Evolutionary conservation across 2,113 vertebrate species (phyloP), one percentile per base, ranked within the genome.

Genomic region (Microtus oregoni): DNA sequence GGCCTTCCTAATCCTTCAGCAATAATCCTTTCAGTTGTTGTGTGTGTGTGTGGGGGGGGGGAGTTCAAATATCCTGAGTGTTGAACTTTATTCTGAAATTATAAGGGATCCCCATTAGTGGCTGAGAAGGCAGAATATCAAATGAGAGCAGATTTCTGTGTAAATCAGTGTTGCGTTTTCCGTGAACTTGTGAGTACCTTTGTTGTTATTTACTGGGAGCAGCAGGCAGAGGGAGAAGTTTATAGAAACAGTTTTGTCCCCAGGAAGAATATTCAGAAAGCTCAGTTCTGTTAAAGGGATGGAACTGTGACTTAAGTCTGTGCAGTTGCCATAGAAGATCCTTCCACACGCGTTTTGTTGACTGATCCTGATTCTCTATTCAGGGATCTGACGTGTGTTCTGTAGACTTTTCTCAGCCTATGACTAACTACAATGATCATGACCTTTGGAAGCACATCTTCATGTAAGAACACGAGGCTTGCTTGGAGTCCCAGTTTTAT

Each of bases 241-340:
- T 52, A 96, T 97, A 96, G 90, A 97, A 92, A 96, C 92, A 75
- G 92, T 86, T 96, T 95, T 95, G 92, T 94, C 93, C 73, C 41
- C 26, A 55, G 86, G 44, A 96, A 97, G 90, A 94, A 83, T 73
- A 95, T 96, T 94, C 89, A 86, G 90, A 94, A 93, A 91, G 55
- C 92, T 30, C 28, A 67, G 11, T 14, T 67, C 26, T 94, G 78
- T 91, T 91, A 89, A 92, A 91, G 91, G 63, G 75, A 90, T 76
- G 79, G 70, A 93, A 70, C n/a, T 96, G 87, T 97, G 95, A 94
- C 90, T 91, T 92, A 65, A 97, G 85, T 92, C 89, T 97, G 20
- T 95, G 91, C 83, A 87, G 58, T 85, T 92, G 86, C 89, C 26
- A 67, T 89, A 82, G 44, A 94, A 94, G 89, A 90, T 22, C 32